Base-by-base conservation (phyloP, 2,888 invertebrate genomes). In the Mythimna ferrago region DNA sequence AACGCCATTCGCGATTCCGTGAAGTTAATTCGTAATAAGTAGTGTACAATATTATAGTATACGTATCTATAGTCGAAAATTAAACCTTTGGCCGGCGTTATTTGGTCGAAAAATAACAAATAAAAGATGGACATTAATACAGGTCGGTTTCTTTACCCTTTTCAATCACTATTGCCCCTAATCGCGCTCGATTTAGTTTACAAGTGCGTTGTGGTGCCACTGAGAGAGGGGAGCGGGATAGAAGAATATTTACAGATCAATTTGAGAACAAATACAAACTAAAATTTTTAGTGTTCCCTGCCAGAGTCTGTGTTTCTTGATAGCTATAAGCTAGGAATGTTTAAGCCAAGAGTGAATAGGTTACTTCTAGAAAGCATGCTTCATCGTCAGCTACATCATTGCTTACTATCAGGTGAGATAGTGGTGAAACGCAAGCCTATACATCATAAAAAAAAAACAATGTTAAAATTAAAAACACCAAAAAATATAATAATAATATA, bases 121-220 rank as follows among this genome's bases (percentile, higher is more conserved):
- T 92, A 90, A 89, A 91, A 89, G 88, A 87, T 86, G 87, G 88
- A 90, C 90, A 90, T 90, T 89, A 91, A 90, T 90, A 89, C 90
- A 85, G 90, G 92, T 91, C 92, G 92, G 92, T 90, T 90, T 86
- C 89, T 92, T 92, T 95, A 93, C 95, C 95, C 95, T 94, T 93
- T 93, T 94, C 94, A 94, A 94, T 94, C 94, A 94, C 94, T 95
- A 94, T 95, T 95, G 95, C 95, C 93, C 93, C 92, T 95, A 95
- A 95, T 95, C 95, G 94, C 85, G 91, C 85, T 88, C 90, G 93
- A 93, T 93, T 94, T 92, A 90, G 92, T 93, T 92, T 91, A 93
- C 92, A 90, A 91, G 91, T 89, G 73, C 77, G 68, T 61, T 73
- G 74, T 69, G 84, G 83, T 79, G n/a, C 35, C 54, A 78, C 38